Conservation (phyloP, 2,113 vertebrate species). For the Catharus bicknelli region DNA sequence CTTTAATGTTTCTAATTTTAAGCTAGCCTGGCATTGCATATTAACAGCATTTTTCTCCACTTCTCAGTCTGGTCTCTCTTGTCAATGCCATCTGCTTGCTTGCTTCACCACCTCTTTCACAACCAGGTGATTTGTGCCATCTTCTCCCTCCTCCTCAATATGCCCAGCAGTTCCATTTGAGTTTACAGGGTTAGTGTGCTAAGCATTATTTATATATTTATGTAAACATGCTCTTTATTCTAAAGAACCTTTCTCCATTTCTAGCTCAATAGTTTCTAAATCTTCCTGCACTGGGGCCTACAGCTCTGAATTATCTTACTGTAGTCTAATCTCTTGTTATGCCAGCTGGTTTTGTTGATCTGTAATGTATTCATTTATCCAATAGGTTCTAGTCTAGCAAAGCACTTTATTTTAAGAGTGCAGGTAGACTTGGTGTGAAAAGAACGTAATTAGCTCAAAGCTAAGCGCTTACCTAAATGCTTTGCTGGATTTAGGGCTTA, state of each 20-base stretch:
- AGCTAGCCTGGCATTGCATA: background rate
- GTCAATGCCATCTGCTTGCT: constrained; percentile 29
- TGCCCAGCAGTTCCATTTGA: background rate
- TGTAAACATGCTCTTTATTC: background rate
- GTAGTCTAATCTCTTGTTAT: background rate
- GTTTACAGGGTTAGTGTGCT: constrained; percentile 8
- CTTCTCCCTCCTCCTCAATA: background rate
- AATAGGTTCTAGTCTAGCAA: background rate
- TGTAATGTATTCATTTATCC: constrained; percentile 20
- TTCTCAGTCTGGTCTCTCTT: background rate
- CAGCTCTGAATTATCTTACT: background rate
- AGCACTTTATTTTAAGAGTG: background rate
- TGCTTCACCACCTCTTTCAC: constrained; percentile 5
- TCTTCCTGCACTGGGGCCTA: background rate
- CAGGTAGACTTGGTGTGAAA: constrained; percentile 22
- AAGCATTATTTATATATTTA: background rate
- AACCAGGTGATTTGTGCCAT: constrained; percentile 22
- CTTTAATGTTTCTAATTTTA: background rate
- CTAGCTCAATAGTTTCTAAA: background rate
- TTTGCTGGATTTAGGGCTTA: constrained; percentile 18
- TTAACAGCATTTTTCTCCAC: constrained; percentile 18
- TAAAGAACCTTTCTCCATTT: background rate
- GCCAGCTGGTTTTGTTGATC: constrained; percentile 32
- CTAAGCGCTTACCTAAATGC: constrained; percentile 19
- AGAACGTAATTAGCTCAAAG: constrained; percentile 32